Conservation (phyloP, 2,888 invertebrate genomes). For the Hartigia nigra region DNA sequence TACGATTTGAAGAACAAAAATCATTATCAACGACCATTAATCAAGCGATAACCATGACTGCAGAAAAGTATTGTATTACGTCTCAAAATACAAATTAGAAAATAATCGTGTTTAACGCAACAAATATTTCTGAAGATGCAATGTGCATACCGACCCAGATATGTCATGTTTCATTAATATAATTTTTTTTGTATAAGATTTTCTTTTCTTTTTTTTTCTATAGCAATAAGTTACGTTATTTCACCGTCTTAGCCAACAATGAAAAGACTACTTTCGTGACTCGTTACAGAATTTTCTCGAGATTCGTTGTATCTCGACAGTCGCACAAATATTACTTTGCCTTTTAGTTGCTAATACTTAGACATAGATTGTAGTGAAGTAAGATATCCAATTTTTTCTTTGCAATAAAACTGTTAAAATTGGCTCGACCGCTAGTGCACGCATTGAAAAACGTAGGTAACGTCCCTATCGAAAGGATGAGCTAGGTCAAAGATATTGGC, state of each 20-base stretch:
- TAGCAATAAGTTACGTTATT: neutral
- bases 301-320: neutral
- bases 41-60: neutral
- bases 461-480: neutral
- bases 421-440: neutral
- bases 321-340: neutral
- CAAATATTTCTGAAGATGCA: neutral
- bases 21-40: neutral
- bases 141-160: neutral
- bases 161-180: neutral
- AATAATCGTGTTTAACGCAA: neutral
- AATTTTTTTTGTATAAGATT: neutral
- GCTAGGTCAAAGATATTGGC: neutral
- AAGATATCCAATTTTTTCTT: neutral
- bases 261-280: neutral
- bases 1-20: neutral
- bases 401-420: neutral
- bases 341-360: neutral
- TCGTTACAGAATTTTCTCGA: neutral
- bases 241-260: neutral
- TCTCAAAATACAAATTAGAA: neutral
- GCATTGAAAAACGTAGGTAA: neutral
- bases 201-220: neutral
- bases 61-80: neutral
- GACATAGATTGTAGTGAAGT: neutral